Base-by-base conservation (phyloP, 2,113 vertebrate species). In the Osmerus mordax region DNA sequence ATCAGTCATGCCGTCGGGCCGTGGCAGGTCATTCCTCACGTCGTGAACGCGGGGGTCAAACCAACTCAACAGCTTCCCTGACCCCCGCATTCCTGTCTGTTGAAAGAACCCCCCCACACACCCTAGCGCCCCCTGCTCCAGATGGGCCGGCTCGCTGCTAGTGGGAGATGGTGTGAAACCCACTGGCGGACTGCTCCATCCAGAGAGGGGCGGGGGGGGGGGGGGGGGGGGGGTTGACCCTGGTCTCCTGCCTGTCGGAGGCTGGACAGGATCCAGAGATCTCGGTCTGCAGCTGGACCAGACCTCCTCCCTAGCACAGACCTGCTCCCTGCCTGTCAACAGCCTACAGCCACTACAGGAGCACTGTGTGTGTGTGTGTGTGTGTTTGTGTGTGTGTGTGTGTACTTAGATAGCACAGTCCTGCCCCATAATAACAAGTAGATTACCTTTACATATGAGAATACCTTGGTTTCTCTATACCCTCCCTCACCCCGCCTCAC, bases 281-380 rank as follows among this genome's bases (percentile, higher is more conserved):
- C 21, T 14, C 19, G 14, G 23, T 32, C 61, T 54, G 55, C 70
- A 75, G 56, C 76, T 51, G 72, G 58, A 77, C 36, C 36, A 7
- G 8, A 5, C 54, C 66, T 76, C 67, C 52, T 19, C 32, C 41
- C 67, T 54, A 68, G 77, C 70, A 74, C 75, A 71, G 67, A 13
- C 70, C 71, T 73, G 78, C 55, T 77, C 72, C 67, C 29, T 78
- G 75, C 71, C 66, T 83, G 78, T 78, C 76, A 63, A 15, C 19
- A 65, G 59, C 56, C 58, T 65, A 72, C 58, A 47, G 58, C 56
- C 63, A 62, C 55, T 51, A n/a, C 36, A n/a, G 64, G 54, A 18
- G 58, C 23, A 41, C 6, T 41, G 21, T 60, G 67, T 73, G 64
- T 68, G 21, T 18, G 23, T 23, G 63, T 58, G 29, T 76, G 62